Base-by-base conservation (phyloP, 2,888 invertebrate species). In the Leuctra nigra region DNA sequence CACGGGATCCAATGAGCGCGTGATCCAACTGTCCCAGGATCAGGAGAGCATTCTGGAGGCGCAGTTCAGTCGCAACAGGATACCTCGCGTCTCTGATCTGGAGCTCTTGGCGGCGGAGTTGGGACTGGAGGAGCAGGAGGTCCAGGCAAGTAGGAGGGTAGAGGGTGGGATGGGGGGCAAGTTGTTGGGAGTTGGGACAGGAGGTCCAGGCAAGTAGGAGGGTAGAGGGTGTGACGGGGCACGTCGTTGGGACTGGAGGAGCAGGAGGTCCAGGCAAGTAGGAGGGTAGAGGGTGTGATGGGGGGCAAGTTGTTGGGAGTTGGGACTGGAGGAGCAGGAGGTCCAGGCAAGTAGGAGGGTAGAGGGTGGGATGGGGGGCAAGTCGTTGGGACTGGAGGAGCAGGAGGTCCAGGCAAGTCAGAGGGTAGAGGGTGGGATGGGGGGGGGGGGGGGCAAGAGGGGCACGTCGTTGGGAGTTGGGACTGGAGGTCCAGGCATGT, bases 191-290 rank as follows among this genome's bases (percentile, higher is more conserved):
- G n/a, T n/a, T n/a, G n/a, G n/a, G n/a, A n/a, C n/a, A n/a, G n/a
- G n/a, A n/a, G n/a, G n/a, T n/a, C n/a, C n/a, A n/a, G n/a, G n/a
- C n/a, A n/a, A n/a, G n/a, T n/a, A n/a, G n/a, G n/a, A n/a, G n/a
- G n/a, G n/a, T n/a, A n/a, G n/a, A n/a, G n/a, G n/a, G n/a, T n/a
- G n/a, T n/a, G n/a, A n/a, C n/a, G n/a, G 13, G 75, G 77, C 4
- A 77, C 77, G 1, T 77, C 77, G 63, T 74, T 74, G 1, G 77
- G 76, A 2, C 67, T 78, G n/a, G 68, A 72, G 9, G 76, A 76
- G 61, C 66, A 68, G 25, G 72, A 75, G 35, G 76, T 77, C 9
- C 72, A 74, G 70, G 77, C 76, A 63, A 64, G 64, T n/a, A n/a
- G n/a, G n/a, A n/a, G n/a, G n/a, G n/a, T n/a, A n/a, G n/a, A n/a